phyloP scores from a whole-genome alignment of 2,888 invertebrate species.

The Euclidia mi region DNA sequence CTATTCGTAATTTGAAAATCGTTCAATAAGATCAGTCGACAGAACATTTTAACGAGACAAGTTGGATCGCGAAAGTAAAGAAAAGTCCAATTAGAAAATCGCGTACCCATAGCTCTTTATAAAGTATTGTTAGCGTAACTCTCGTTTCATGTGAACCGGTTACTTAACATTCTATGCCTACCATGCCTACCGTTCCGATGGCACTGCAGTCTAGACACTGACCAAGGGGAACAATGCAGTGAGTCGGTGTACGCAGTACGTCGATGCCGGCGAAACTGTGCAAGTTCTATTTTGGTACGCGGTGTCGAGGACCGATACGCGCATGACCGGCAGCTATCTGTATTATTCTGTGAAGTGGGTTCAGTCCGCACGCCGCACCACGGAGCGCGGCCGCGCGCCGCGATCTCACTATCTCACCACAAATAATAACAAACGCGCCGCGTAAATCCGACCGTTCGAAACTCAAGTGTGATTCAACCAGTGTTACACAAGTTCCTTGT shows the following conservation, averaged over 20 bases:
- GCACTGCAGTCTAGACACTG: conserved; percentile 46
- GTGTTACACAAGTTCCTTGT: conserved; percentile 44
- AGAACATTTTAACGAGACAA: too few relatives aligned
- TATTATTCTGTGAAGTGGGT: conserved; percentile 59
- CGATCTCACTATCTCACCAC: conserved; percentile 61
- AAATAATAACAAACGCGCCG: conserved; percentile 66
- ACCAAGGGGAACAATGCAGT: conserved; percentile 63
- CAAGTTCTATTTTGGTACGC: conserved; percentile 78
- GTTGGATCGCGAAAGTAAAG: too few relatives aligned
- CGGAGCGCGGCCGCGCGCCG: conserved; percentile 88
- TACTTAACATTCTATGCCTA: conserved; percentile 24
- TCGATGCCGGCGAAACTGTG: conserved; percentile 58
- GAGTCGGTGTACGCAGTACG: conserved; percentile 54
- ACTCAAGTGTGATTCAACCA: conserved; percentile 47
- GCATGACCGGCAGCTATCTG: conserved; percentile 79
- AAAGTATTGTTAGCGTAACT: too few relatives aligned
- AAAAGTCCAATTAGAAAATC: too few relatives aligned
- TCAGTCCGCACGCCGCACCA: conserved; percentile 81
- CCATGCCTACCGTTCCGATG: conserved; percentile 28
- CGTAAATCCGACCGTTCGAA: conserved; percentile 43
- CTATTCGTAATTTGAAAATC: too few relatives aligned
- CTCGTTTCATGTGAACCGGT: conserved; percentile 28
- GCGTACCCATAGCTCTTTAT: too few relatives aligned
- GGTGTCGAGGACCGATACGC: conserved; percentile 80
- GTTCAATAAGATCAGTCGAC: too few relatives aligned